A percentile compares a stretch with the other conserved stretches of the same genome.
These are phyloP conservation scores for Bombus sylvicola DNA, from an alignment of 1,140 invertebrate genomes.

Conservation along the genomic window DNA sequence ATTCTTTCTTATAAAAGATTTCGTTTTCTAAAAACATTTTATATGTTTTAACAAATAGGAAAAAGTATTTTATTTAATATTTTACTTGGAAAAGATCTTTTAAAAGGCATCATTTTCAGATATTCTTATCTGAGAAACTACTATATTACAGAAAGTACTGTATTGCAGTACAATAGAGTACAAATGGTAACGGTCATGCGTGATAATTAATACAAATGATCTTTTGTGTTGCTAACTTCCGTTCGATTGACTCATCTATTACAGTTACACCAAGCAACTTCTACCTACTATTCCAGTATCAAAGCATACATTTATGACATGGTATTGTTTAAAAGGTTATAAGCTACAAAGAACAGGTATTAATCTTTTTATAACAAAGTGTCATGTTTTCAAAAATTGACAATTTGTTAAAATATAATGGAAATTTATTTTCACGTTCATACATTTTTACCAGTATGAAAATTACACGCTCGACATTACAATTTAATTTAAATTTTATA, in stretches of 20 bases:
- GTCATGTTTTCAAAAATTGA: no score
- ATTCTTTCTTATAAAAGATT: no score
- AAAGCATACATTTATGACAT: neutral
- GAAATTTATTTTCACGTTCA: no score
- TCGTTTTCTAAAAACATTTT: no score
- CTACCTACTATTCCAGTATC: neutral
- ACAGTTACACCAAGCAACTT: neutral
- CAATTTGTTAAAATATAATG: no score
- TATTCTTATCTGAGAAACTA: neutral
- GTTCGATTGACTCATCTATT: neutral
- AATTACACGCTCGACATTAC: no score
- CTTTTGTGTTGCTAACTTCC: neutral
- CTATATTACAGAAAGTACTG: no score
- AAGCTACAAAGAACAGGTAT: no score
- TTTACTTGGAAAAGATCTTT: neutral
- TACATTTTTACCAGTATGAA: no score
- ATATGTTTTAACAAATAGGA: no score
- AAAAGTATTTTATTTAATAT: neutral
- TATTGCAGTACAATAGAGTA: neutral
- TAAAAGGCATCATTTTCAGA: neutral
- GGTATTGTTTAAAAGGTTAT: neutral
- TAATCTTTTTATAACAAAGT: no score
- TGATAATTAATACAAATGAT: slow-evolving; percentile 12
- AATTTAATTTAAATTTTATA: no score
- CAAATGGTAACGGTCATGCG: neutral